Base-by-base conservation (phyloP, 2,888 invertebrate species). In the Parascotia fuliginaria region DNA sequence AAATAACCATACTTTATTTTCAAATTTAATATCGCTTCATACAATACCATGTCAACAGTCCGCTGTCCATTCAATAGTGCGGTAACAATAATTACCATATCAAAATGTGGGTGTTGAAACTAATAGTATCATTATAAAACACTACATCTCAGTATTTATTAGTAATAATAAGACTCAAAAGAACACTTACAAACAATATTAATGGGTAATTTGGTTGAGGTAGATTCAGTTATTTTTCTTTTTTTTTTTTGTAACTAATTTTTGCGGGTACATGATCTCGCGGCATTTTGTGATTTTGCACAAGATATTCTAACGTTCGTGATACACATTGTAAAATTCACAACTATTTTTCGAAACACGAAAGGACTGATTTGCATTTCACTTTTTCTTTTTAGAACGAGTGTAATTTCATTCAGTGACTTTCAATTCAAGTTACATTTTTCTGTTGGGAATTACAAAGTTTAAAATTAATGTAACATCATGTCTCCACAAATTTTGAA, bases 121-220 rank as follows among this genome's bases (percentile, higher is more conserved):
- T 84, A 81, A 85, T 86, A 77, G 81, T 85, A 83, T 82, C 82
- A 83, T 85, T 82, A 85, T 86, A 80, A 87, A 89, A 89, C 86
- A 85, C 89, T 89, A 89, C 85, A 61, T 69, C 79, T 83, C 83
- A 86, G 83, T 86, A 85, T 84, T 69, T 79, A 85, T 87, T 85
- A 87, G 79, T 85, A 83, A 77, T 86, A 87, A 85, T 87, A 89
- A 89, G 88, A 90, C 86, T 87, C 85, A 89, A 89, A 87, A 86
- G 87, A 90, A 89, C 87, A 88, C 89, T 90, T 90, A 91, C 65
- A 85, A 85, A 89, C 80, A 83, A 90, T 84, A 77, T 88, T 89
- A 89, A 87, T 84, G 87, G 89, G 87, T 89, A 89, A 87, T 90
- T 89, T 90, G 83, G 85, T 89, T 91, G 91, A 91, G 91, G 91